A percentile compares a stretch with the other conserved stretches of the same genome.
Conservation (phyloP, 1,140 invertebrate species). For the Alviniconcha marisindica region DNA sequence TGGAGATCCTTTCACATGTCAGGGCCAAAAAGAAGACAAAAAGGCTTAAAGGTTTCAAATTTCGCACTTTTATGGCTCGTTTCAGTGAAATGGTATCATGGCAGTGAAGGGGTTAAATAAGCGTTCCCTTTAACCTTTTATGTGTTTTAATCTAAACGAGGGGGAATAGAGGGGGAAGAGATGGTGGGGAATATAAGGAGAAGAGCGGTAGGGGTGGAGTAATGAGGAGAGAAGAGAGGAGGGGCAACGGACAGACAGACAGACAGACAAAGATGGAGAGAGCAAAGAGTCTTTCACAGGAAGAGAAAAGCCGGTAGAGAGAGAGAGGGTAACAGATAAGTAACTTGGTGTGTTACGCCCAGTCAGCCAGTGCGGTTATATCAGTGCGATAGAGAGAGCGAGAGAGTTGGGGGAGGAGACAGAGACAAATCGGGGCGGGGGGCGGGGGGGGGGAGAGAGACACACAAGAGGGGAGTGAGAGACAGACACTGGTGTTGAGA, state of each 20-base stretch:
- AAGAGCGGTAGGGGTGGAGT: neutral
- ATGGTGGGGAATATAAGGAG: neutral
- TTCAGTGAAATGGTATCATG: no score
- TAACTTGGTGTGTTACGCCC: no score
- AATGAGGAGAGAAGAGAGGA: neutral
- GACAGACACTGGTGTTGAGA: no score
- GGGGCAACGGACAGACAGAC: neutral
- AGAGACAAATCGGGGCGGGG: neutral
- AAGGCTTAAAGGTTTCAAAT: no score
- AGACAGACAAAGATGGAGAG: neutral
- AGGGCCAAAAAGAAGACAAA: no score
- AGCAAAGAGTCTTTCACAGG: neutral
- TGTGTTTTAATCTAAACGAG: no score
- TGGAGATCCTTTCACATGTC: no score
- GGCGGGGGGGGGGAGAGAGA: neutral
- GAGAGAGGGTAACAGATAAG: neutral
- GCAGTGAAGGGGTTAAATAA: neutral
- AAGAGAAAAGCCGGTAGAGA: neutral
- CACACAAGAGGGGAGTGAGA: no score
- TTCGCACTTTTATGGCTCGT: no score
- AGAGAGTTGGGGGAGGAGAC: neutral
- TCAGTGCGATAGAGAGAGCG: no score
- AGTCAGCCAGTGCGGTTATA: no score
- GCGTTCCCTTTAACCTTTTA: no score
- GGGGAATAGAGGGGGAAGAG: neutral